These are phyloP conservation scores for Calonectris borealis DNA, from an alignment of 2,113 vertebrate genomes.

Conservation along the genomic window DNA sequence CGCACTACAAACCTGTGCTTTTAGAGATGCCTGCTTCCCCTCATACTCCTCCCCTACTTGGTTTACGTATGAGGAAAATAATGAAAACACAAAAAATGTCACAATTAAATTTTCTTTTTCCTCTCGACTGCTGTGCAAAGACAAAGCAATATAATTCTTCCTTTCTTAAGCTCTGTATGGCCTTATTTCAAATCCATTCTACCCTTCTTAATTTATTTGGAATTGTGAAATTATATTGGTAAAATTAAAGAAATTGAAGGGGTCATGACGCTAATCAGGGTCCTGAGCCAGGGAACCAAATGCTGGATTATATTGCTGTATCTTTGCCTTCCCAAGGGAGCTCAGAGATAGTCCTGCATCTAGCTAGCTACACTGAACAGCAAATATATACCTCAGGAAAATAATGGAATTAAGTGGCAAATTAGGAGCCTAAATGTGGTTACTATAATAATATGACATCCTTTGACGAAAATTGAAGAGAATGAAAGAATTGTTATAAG, in stretches of 20 bases:
- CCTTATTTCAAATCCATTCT: not conserved
- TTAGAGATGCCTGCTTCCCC: not conserved
- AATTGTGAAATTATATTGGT: not conserved
- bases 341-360: not conserved
- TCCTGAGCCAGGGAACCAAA: not conserved
- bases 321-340: not conserved
- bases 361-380: not conserved
- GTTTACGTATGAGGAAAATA: not conserved
- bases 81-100: not conserved
- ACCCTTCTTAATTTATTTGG: not conserved
- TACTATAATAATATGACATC: not conserved
- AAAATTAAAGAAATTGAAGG: not conserved
- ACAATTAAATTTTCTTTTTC: not conserved
- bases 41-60: not conserved
- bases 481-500: not conserved
- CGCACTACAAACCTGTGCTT: not conserved
- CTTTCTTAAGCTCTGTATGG: not conserved
- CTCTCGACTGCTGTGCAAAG: not conserved
- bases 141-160: not conserved
- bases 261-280: not conserved
- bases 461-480: not conserved
- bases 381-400: not conserved
- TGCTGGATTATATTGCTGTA: not conserved
- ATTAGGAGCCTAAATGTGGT: not conserved
- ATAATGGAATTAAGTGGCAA: not conserved